Evolutionary conservation across 2,888 invertebrate genomes (phyloP).

Genomic region (Parasteatoda lunata): DNA sequence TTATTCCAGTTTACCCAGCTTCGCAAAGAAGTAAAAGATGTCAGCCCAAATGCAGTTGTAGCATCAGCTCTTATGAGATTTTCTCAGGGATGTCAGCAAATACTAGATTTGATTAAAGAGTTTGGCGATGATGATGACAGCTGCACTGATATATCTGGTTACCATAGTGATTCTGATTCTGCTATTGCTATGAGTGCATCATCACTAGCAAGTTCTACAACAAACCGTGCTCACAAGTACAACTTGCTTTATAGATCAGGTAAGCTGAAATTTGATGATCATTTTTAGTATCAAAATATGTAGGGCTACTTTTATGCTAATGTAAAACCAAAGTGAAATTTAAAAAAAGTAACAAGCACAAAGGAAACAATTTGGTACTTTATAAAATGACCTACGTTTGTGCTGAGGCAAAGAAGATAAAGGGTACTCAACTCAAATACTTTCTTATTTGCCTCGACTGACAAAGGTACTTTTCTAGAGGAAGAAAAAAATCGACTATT

Average conservation of each 20-base stretch:
- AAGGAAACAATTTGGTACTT: too few relatives aligned
- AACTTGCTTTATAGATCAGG: slow-evolving; percentile 76
- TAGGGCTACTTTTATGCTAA: too few relatives aligned
- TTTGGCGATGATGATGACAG: slow-evolving; percentile 75
- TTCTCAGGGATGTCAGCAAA: slow-evolving; percentile 76
- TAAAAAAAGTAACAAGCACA: too few relatives aligned
- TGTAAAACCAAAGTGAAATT: too few relatives aligned
- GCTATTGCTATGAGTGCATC: slow-evolving; percentile 76
- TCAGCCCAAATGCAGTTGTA: slow-evolving; percentile 80
- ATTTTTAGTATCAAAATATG: too few relatives aligned
- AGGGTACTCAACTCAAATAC: too few relatives aligned
- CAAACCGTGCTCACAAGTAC: slow-evolving; percentile 75
- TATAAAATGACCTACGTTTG: too few relatives aligned
- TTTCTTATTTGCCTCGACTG: too few relatives aligned
- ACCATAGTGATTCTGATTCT: slow-evolving; percentile 86
- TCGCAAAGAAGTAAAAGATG: slow-evolving; percentile 77
- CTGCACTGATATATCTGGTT: slow-evolving; percentile 84
- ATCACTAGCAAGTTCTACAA: slow-evolving; percentile 74
- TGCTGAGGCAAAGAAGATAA: too few relatives aligned
- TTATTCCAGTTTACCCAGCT: slow-evolving; percentile 80
- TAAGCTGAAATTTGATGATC: slow-evolving; percentile 67
- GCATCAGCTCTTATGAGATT: slow-evolving; percentile 78
- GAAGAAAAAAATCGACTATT: too few relatives aligned
- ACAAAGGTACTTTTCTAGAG: too few relatives aligned
- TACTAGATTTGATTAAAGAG: slow-evolving; percentile 84